phyloP scores from a whole-genome alignment of 2,113 vertebrate genomes.

The Vulpes ferrilata region DNA sequence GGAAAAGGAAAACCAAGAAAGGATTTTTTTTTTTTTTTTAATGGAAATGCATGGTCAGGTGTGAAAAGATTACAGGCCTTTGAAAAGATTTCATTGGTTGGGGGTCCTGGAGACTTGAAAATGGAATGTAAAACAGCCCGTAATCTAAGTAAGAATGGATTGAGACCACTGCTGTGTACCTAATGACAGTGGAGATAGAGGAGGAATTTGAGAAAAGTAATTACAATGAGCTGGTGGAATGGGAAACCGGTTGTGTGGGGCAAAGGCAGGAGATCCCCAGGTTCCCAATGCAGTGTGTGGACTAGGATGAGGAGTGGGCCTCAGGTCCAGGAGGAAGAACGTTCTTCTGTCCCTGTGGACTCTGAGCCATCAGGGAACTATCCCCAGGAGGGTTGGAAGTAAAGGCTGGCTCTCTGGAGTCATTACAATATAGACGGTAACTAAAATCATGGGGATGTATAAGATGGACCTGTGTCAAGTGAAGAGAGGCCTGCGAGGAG shows the following conservation, averaged over 20 bases:
- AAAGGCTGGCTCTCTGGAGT: neutral
- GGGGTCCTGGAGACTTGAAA: neutral
- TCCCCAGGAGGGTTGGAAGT: neutral
- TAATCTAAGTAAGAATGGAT: constrained; percentile 15
- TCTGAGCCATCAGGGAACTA: neutral
- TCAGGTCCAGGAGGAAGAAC: neutral
- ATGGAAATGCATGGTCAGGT: neutral
- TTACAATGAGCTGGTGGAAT: neutral
- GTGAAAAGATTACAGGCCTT: neutral
- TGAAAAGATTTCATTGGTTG: neutral
- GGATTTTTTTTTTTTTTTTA: neutral
- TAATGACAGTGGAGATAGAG: neutral
- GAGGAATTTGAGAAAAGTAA: neutral
- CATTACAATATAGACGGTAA: neutral
- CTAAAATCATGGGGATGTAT: neutral
- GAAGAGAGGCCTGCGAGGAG: neutral
- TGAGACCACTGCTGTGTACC: neutral
- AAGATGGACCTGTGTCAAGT: neutral
- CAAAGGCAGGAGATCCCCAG: neutral
- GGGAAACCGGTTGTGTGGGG: neutral
- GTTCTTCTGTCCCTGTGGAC: neutral
- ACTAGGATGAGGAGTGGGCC: neutral
- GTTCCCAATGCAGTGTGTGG: neutral
- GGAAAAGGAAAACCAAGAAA: constrained; percentile 6
- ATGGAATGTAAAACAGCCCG: constrained; percentile 25